A percentile compares a stretch with the other conserved stretches of the same genome.
phyloP scores from a whole-genome alignment of 1,140 invertebrate genomes.

The Pygmarrhopalites habei region DNA sequence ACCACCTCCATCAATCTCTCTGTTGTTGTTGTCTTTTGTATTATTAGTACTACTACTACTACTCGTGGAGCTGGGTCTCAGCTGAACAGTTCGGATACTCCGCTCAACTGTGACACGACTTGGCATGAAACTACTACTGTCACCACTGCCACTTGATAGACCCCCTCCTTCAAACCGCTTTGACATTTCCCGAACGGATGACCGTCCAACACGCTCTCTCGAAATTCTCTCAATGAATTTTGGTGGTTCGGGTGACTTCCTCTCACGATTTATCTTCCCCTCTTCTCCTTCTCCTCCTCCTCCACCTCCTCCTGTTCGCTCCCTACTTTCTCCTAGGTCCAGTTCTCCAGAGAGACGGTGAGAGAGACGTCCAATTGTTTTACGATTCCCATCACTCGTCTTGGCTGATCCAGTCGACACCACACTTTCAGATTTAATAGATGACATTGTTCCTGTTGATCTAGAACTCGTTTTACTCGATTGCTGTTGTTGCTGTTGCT shows the following conservation, averaged over 20 bases:
- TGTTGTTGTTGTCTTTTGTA: background rate
- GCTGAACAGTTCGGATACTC: slow-evolving; percentile 1
- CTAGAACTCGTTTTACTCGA: too few species aligned
- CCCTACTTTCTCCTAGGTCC: background rate
- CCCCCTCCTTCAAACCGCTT: slow-evolving; percentile 15
- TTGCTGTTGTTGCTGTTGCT: too few species aligned
- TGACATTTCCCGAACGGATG: slow-evolving; percentile 36
- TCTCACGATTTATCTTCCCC: background rate
- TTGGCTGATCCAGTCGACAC: too few species aligned
- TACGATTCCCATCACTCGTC: too few species aligned
- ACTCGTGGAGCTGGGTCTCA: background rate
- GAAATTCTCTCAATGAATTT: slow-evolving; percentile 18
- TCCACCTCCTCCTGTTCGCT: background rate
- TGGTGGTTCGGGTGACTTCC: slow-evolving; percentile 9
- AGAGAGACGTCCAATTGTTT: too few species aligned
- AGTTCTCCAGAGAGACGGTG: background rate
- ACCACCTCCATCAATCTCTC: background rate
- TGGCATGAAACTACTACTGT: background rate
- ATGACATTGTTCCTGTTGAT: too few species aligned
- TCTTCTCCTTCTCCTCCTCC: background rate
- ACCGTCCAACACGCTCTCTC: slow-evolving; percentile 31
- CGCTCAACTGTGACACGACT: background rate
- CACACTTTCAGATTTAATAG: too few species aligned
- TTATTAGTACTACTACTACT: background rate
- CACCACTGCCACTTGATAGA: too few species aligned